phyloP scores from a whole-genome alignment of 2,113 vertebrate species.

The Centropristis striata region DNA sequence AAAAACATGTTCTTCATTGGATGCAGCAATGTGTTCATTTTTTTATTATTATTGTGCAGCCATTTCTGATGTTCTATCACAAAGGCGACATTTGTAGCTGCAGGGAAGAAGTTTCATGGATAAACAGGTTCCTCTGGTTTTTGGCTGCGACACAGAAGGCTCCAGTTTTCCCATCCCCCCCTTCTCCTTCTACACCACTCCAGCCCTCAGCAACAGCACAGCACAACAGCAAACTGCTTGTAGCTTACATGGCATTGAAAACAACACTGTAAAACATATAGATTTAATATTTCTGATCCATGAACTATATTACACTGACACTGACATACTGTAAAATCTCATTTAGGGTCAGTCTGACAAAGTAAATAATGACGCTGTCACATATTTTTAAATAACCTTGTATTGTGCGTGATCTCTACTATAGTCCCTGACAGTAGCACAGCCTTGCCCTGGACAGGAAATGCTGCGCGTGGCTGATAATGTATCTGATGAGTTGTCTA shows the following conservation, averaged over 20 bases:
- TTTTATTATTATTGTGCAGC: no score
- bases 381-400: slow-evolving; percentile 13
- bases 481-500: slow-evolving; percentile 36
- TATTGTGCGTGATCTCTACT: slow-evolving; percentile 1
- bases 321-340: not conserved
- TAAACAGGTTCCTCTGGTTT: slow-evolving; percentile 62
- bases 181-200: slow-evolving; percentile 5
- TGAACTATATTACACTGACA: not conserved
- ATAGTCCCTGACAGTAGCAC: slow-evolving; percentile 40
- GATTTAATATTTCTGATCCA: not conserved
- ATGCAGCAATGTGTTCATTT: not conserved
- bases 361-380: not conserved
- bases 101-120: slow-evolving; percentile 1
- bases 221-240: slow-evolving; percentile 15
- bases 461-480: slow-evolving; percentile 53
- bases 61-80: not conserved
- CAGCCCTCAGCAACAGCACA: slow-evolving; percentile 25
- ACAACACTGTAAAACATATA: slow-evolving; percentile 29
- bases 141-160: slow-evolving; percentile 25
- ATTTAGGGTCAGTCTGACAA: not conserved
- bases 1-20: not conserved
- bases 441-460: slow-evolving; percentile 53
- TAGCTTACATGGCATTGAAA: slow-evolving; percentile 26
- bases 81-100: not conserved
- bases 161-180: slow-evolving; percentile 52